Percentiles rank a stretch among this genome's conserved stretches.
phyloP scores from a whole-genome alignment of 2,113 vertebrate species.

The Laterallus jamaicensis region DNA sequence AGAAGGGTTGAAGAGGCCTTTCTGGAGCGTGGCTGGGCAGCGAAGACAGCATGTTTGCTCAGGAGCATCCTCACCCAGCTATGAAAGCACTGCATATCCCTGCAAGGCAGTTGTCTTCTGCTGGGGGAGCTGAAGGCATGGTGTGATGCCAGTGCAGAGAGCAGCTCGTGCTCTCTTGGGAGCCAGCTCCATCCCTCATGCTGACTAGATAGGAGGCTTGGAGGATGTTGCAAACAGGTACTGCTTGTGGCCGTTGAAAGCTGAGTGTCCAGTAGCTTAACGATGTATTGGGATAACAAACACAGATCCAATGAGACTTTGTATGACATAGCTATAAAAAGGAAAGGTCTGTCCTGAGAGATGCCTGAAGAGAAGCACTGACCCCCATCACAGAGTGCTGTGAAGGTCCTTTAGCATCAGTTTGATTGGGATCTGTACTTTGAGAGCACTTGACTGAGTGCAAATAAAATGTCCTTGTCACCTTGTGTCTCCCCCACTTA shows the following conservation, averaged over 20 bases:
- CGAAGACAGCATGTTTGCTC: rapidly evolving
- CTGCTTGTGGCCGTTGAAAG: background rate
- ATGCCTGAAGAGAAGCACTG: background rate
- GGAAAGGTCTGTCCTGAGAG: background rate
- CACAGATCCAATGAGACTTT: background rate
- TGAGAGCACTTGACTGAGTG: background rate
- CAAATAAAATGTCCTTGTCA: background rate
- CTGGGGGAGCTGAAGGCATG: background rate
- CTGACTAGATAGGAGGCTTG: background rate
- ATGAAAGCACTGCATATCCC: background rate
- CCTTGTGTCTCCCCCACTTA: background rate
- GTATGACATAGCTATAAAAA: background rate
- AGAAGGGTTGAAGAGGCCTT: background rate
- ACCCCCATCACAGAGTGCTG: background rate
- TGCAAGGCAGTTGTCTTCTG: background rate
- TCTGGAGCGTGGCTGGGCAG: rapidly evolving
- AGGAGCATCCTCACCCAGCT: background rate
- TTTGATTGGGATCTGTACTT: background rate
- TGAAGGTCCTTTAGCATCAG: background rate
- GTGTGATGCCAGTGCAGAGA: rapidly evolving
- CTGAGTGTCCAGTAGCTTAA: background rate
- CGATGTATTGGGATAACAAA: background rate
- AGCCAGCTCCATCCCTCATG: background rate
- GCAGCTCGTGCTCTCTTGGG: rapidly evolving
- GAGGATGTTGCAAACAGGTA: background rate